A percentile compares a stretch with the other conserved stretches of the same genome.
Evolutionary conservation across 2,888 invertebrate species (phyloP).

Genomic region (Lepas anatifera): DNA sequence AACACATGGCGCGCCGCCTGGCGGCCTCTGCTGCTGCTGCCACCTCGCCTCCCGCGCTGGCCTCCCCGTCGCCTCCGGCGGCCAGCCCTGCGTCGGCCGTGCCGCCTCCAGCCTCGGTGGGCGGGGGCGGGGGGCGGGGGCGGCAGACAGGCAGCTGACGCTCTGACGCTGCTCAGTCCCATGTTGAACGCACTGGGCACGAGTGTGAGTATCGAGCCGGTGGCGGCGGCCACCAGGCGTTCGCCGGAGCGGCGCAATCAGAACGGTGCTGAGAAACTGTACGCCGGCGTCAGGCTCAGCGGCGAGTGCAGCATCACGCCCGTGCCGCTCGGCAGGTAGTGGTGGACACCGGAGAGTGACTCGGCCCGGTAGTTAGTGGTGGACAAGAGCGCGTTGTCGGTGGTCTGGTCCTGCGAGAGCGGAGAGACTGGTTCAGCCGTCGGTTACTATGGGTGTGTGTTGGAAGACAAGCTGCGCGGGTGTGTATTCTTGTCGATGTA

Average conservation of each 20-base stretch:
- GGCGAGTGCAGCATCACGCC: constrained; percentile 8
- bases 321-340: neutral
- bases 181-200: constrained; percentile 7
- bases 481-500: too few species aligned
- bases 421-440: too few species aligned
- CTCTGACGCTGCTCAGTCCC: neutral
- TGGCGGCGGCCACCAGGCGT: neutral
- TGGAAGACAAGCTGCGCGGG: too few species aligned
- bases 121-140: neutral
- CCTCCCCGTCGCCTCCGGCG: neutral
- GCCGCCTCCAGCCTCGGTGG: neutral
- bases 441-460: too few species aligned
- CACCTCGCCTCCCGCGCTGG: neutral
- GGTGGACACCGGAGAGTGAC: too few species aligned
- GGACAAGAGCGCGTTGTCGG: too few species aligned
- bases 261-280: neutral
- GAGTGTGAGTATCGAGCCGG: neutral
- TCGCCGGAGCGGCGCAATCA: neutral
- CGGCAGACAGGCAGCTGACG: neutral
- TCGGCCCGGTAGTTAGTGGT: too few species aligned
- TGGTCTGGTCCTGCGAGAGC: too few species aligned
- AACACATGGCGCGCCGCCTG: neutral
- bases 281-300: neutral
- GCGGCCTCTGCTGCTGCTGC: neutral
- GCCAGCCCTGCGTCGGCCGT: neutral